Conservation (phyloP, 2,797 vertebrate species). For the Lates japonicus region DNA sequence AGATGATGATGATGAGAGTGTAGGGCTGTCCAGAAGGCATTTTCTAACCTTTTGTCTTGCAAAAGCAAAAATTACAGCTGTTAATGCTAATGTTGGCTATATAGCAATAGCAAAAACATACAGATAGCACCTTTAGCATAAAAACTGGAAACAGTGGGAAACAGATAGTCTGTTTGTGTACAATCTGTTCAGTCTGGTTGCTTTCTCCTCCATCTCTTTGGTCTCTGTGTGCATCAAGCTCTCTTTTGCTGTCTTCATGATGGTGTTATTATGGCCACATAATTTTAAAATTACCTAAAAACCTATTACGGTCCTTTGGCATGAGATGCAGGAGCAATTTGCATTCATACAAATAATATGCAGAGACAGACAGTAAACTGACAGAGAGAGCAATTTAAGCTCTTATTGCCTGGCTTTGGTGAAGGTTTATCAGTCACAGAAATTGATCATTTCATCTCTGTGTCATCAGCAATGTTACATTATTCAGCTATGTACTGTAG, state of each 20-base stretch:
- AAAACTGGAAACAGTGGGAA: not conserved
- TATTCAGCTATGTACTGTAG: slow-evolving; percentile 33
- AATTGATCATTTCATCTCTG: slow-evolving; percentile 63
- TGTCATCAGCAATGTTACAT: slow-evolving; percentile 32
- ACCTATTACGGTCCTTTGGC: slow-evolving; percentile 37
- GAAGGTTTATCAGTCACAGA: slow-evolving; percentile 60
- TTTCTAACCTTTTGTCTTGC: too few relatives aligned
- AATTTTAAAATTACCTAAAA: slow-evolving; percentile 59
- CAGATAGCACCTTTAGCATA: not conserved
- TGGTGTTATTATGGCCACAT: slow-evolving; percentile 20
- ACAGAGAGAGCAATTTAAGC: slow-evolving; percentile 45
- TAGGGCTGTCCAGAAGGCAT: too few relatives aligned
- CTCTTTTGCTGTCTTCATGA: slow-evolving; percentile 22
- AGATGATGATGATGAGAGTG: too few relatives aligned
- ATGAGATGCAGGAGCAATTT: slow-evolving; percentile 42
- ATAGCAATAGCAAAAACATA: too few relatives aligned
- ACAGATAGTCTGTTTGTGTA: not conserved
- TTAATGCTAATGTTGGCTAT: too few relatives aligned
- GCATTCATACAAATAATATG: slow-evolving; percentile 42
- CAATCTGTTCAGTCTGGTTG: not conserved
- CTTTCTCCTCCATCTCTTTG: not conserved
- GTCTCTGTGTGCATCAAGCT: slow-evolving; percentile 5
- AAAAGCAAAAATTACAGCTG: too few relatives aligned
- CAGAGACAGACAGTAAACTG: slow-evolving; percentile 20
- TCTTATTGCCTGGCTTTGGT: slow-evolving; percentile 44